Percentiles rank a stretch among this genome's conserved stretches.
Conservation (phyloP, 1,140 invertebrate genomes). For the Achatina immaculata region DNA sequence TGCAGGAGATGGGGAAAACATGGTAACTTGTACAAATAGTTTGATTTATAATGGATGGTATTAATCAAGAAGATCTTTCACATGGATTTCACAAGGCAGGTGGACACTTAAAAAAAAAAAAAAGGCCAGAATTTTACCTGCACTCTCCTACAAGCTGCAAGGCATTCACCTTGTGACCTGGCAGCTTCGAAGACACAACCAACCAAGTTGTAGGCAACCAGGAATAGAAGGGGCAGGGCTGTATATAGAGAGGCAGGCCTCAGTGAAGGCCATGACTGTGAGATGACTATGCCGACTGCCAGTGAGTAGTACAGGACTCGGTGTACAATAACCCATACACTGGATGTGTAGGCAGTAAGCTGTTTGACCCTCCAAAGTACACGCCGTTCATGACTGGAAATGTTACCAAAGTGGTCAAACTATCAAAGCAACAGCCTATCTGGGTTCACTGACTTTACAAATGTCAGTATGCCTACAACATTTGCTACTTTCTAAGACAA, state of each 20-base stretch:
- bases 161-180: slow-evolving; percentile 35
- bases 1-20: too few relatives aligned
- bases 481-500: too few relatives aligned
- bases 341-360: slow-evolving; percentile 41
- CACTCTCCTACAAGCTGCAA: slow-evolving; percentile 63
- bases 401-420: neutral
- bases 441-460: neutral
- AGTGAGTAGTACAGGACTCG: slow-evolving; percentile 48
- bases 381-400: neutral
- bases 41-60: too few relatives aligned
- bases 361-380: slow-evolving; percentile 15
- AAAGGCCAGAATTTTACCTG: slow-evolving; percentile 54
- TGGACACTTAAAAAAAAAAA: too few relatives aligned
- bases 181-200: slow-evolving; percentile 45
- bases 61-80: too few relatives aligned
- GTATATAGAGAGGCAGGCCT: slow-evolving; percentile 44
- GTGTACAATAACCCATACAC: slow-evolving; percentile 52
- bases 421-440: neutral
- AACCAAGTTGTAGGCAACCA: slow-evolving; percentile 49
- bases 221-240: slow-evolving; percentile 47
- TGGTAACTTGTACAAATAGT: too few relatives aligned
- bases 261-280: slow-evolving; percentile 31
- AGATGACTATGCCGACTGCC: slow-evolving; percentile 41
- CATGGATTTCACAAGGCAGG: too few relatives aligned
- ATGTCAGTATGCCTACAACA: too few relatives aligned